Percentiles rank a stretch among this genome's conserved stretches.
Evolutionary conservation across 92 coral and sea anemone species (phyloP).

Genomic region (Palythoa grandis): DNA sequence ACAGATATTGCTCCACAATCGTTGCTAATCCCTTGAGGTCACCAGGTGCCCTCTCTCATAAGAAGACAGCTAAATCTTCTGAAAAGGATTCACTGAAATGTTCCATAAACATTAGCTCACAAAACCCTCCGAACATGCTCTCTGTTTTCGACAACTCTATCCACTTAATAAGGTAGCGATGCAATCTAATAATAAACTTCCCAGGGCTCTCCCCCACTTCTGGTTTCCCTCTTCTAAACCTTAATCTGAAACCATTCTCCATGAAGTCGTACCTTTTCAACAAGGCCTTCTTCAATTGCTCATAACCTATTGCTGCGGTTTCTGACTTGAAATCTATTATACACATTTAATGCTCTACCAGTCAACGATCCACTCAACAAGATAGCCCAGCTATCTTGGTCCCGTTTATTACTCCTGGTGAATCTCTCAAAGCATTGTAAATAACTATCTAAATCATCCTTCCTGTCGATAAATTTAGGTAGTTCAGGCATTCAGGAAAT

Average conservation of each 20-base stretch:
- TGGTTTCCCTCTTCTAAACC: constrained; percentile 21
- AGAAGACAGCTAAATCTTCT: constrained; percentile 43
- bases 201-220: constrained; percentile 52
- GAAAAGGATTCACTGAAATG: constrained; percentile 59
- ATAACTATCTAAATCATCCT: neutral
- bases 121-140: constrained; percentile 39
- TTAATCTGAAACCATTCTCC: constrained; percentile 41
- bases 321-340: constrained; percentile 48
- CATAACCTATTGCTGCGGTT: constrained; percentile 35
- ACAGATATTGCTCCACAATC: constrained; percentile 33
- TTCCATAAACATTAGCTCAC: constrained; percentile 58
- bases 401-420: neutral
- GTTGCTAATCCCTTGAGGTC: neutral
- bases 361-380: neutral
- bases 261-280: constrained; percentile 36
- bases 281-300: constrained; percentile 35
- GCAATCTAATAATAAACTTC: constrained; percentile 32
- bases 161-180: constrained; percentile 53
- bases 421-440: neutral
- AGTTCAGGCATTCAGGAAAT: constrained; percentile 15
- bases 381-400: neutral
- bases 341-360: constrained; percentile 26
- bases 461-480: neutral
- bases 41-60: constrained; percentile 51
- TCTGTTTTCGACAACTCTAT: constrained; percentile 42